phyloP scores from a whole-genome alignment of 2,797 vertebrate genomes.

The Coendou prehensilis region DNA sequence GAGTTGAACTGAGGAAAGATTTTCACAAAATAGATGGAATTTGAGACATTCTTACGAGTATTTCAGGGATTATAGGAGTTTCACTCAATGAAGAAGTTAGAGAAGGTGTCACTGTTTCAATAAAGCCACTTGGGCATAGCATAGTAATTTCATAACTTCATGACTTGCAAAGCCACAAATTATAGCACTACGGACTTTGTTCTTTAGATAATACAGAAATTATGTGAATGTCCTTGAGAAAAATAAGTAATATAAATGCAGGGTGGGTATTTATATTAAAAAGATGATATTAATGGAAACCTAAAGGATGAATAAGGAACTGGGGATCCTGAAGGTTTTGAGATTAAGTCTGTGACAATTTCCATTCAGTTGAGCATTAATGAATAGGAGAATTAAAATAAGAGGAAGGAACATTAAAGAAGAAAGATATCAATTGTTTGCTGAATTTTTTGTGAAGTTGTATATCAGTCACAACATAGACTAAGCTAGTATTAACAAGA shows the following conservation, averaged over 20 bases:
- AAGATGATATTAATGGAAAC: background rate
- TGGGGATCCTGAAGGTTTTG: background rate
- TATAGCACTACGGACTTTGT: background rate
- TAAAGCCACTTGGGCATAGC: background rate
- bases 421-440: background rate
- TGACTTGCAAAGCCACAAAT: background rate
- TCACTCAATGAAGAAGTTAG: background rate
- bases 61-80: slow-evolving; percentile 17
- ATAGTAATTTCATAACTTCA: background rate
- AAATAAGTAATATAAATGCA: background rate
- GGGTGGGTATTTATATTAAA: background rate
- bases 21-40: background rate
- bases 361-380: background rate
- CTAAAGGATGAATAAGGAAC: background rate
- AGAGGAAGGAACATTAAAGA: background rate
- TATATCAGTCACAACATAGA: background rate
- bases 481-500: background rate
- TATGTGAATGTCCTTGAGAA: background rate
- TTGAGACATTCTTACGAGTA: slow-evolving; percentile 10
- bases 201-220: background rate
- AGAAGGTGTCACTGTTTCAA: background rate
- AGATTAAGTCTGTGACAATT: background rate
- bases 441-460: background rate
- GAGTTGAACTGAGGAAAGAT: background rate
- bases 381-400: background rate